Percentiles rank a stretch among this genome's conserved stretches.
phyloP scores from a whole-genome alignment of 2,113 vertebrate genomes.

The Eulacestoma nigropectus region DNA sequence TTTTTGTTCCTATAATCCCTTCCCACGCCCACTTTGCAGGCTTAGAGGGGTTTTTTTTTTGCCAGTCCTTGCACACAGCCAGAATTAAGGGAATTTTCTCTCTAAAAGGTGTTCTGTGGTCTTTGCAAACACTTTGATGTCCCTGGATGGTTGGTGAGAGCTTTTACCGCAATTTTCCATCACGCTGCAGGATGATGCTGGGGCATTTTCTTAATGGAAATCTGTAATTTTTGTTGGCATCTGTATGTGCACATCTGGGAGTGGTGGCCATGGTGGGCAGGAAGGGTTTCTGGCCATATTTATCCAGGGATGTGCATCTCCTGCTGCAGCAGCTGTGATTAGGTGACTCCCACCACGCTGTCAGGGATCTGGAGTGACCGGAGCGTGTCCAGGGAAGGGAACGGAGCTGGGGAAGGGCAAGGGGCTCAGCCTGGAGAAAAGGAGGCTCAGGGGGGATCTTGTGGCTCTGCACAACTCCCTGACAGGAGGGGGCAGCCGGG shows the following conservation, averaged over 20 bases:
- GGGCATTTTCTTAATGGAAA: not conserved
- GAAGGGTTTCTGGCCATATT: not conserved
- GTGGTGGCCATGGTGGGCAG: not conserved
- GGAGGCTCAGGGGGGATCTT: not conserved
- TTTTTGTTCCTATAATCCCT: not conserved
- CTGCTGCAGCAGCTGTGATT: not conserved
- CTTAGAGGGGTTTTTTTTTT: not conserved
- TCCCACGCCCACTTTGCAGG: not conserved
- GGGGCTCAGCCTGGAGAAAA: not conserved
- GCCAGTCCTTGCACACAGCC: not conserved
- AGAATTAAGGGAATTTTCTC: not conserved
- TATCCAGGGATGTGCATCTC: not conserved
- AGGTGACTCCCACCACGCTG: fast-evolving
- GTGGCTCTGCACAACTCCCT: not conserved
- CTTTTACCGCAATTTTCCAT: not conserved
- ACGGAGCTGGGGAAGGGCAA: not conserved
- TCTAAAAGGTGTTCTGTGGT: not conserved
- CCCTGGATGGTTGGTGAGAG: not conserved
- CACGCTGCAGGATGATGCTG: fast-evolving
- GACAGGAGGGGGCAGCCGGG: not conserved
- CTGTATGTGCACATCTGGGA: not conserved
- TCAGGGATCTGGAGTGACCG: not conserved
- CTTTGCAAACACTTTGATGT: not conserved
- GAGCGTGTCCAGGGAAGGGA: not conserved
- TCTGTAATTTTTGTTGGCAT: not conserved